Conservation (phyloP, 2,888 invertebrate species). For the Hipparchia sbordonii region DNA sequence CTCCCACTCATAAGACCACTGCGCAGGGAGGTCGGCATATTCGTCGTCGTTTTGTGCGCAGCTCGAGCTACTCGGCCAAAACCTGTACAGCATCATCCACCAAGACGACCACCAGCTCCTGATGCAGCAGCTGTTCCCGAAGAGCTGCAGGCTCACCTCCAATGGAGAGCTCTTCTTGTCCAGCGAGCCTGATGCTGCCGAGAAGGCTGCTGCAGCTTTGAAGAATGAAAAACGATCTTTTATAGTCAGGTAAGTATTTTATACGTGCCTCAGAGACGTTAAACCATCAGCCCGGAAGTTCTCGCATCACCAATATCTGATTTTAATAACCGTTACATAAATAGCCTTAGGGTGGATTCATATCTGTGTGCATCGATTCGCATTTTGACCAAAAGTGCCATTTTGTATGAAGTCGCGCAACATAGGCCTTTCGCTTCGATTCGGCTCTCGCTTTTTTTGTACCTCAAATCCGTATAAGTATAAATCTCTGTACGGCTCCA, state of each 20-base stretch:
- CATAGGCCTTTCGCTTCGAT: too few species aligned
- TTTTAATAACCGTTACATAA: too few species aligned
- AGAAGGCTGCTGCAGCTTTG: conserved; percentile 50
- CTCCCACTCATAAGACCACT: too few species aligned
- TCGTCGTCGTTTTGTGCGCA: conserved; percentile 67
- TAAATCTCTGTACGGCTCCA: too few species aligned
- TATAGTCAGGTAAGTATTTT: conserved; percentile 55
- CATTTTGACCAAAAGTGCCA: too few species aligned
- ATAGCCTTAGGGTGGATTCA: too few species aligned
- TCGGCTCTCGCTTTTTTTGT: too few species aligned
- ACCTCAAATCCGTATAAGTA: too few species aligned
- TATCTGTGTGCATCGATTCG: too few species aligned
- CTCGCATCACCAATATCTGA: too few species aligned
- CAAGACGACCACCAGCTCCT: conserved; percentile 91
- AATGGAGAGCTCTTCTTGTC: conserved; percentile 80
- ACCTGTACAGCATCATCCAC: conserved; percentile 89
- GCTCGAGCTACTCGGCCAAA: conserved; percentile 95
- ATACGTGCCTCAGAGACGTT: neutral
- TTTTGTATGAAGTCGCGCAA: too few species aligned
- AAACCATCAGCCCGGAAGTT: too few species aligned
- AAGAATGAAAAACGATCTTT: conserved; percentile 59
- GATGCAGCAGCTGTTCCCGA: conserved; percentile 84
- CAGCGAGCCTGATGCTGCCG: conserved; percentile 56
- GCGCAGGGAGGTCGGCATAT: neutral
- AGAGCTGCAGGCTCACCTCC: conserved; percentile 66